Evolutionary conservation across 2,888 invertebrate species (phyloP), one percentile per base, ranked within the genome.

Genomic region (Agrochola litura): DNA sequence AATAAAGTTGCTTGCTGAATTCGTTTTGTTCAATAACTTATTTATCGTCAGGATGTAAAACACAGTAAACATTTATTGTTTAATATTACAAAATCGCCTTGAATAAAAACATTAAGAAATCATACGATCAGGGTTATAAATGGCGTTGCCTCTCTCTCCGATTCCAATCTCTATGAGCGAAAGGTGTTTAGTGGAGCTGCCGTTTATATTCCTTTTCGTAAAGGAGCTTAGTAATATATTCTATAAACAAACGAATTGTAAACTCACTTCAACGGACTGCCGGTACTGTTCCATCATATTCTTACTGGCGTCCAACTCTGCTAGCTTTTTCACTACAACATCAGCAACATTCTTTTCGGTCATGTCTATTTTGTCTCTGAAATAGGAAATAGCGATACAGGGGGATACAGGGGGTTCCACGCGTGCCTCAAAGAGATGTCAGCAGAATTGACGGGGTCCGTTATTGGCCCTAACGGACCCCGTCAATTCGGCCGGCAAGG

Each of bases 341-440:
- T 96, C 96, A 0, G 96, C 95, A 25, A 95, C 96, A 83, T 95
- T 96, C 82, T 93, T 94, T 85, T 96, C 96, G 0, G 96, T 96
- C 63, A 95, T 91, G 88, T 96, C 96, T 87, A 96, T 92, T 86
- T 95, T 95, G 84, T 96, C 96, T 89, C 96, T 96, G 94, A 9
- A 92, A 92, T 86, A 87, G 88, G 94, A 9, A 92, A 92, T 86
- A 87, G 88, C 86, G 77, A 88, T 85, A 76, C 58, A 16, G 46
- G 41, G 6, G 5, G n/a, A n/a, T n/a, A n/a, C n/a, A n/a, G n/a
- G n/a, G n/a, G n/a, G n/a, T n/a, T n/a, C n/a, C n/a, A n/a, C n/a
- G n/a, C n/a, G n/a, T n/a, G n/a, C n/a, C n/a, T n/a, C n/a, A n/a
- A n/a, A n/a, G n/a, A n/a, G n/a, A n/a, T n/a, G n/a, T n/a, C n/a